Base-by-base conservation (phyloP, 2,113 vertebrate genomes). In the Salvator merianae region DNA sequence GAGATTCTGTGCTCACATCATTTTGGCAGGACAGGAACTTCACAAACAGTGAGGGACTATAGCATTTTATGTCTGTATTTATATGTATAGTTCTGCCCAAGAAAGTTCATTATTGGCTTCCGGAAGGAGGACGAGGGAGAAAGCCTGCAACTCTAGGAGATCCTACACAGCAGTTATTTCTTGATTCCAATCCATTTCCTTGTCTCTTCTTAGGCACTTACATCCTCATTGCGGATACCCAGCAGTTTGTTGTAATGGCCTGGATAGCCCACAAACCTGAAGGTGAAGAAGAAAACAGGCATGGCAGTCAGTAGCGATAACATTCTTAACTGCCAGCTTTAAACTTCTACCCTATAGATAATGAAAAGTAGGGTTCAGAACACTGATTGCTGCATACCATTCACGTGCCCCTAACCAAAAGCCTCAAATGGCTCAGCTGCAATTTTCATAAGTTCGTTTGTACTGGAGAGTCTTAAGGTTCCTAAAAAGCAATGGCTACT, bases 181-280 rank as follows among this genome's bases (percentile, higher is more conserved):
- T 36, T 68, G 40, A 47, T 6, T n/a, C 22, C 30, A 47, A 43
- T 7, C 13, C 65, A 32, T 62, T 8, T 24, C 7, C 30, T 40
- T 28, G 50, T 24, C 7, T 50, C 38, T 43, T 34, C 8, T 7
- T 1, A 7, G 4, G 75, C 81, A 91, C 92, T 87, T 71, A 94
- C 93, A 77, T 95, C 92, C 79, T 94, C 89, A 0, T 36, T 93
- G 32, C 13, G 12, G 43, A 93, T 50, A 59, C 94, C 93, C n/a
- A 92, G 82, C 69, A 94, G 81, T 63, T 88, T 90, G n/a, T 43
- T 40, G 63, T 91, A 77, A 74, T 88, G 90, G 43, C 93, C 87
- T 0, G 94, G 94, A 63, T 88, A 92, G 26, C 94, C 38, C 0
- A 93, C 66, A 79, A 94, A 95, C 77, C 91, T 92, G 79, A 4